Percentiles rank a stretch among this genome's conserved stretches.
These are phyloP conservation scores for Neocrepidodera transversa DNA, from an alignment of 2,888 invertebrate species.

Conservation along the genomic window DNA sequence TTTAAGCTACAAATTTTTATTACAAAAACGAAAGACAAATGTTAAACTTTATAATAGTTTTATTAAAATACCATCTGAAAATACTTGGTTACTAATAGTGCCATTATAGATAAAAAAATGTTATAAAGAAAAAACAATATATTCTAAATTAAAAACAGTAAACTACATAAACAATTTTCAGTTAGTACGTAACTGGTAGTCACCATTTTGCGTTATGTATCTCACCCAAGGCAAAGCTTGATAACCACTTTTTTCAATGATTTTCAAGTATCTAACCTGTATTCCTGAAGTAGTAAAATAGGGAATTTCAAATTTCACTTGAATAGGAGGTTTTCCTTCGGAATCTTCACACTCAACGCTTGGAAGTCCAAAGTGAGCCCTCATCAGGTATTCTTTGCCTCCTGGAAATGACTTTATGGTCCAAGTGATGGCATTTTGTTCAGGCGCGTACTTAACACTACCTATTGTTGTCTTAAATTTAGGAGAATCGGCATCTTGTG, in stretches of 20 bases:
- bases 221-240: conserved; percentile 99
- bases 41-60: no score
- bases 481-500: conserved; percentile 96
- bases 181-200: conserved; percentile 95
- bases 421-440: conserved; percentile 97
- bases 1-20: no score
- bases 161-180: conserved; percentile 56
- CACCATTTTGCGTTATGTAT: conserved; percentile 99
- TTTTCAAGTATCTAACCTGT: conserved; percentile 95
- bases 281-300: conserved; percentile 99
- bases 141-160: conserved; percentile 14
- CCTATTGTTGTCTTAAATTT: conserved; percentile 98
- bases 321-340: conserved; percentile 97
- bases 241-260: conserved; percentile 98
- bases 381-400: conserved; percentile 97
- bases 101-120: conserved; percentile 5
- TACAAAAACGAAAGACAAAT: no score
- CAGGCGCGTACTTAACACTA: conserved; percentile 96
- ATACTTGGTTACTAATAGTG: conserved; percentile 17
- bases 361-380: conserved; percentile 96
- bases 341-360: conserved; percentile 93
- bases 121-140: conserved; percentile 12
- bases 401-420: conserved; percentile 97
- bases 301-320: conserved; percentile 98
- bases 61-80: conserved; percentile 23